These are phyloP conservation scores for Cladopsammia gracilis DNA, from an alignment of 64 coral and sea anemone genomes.

Conservation along the genomic window DNA sequence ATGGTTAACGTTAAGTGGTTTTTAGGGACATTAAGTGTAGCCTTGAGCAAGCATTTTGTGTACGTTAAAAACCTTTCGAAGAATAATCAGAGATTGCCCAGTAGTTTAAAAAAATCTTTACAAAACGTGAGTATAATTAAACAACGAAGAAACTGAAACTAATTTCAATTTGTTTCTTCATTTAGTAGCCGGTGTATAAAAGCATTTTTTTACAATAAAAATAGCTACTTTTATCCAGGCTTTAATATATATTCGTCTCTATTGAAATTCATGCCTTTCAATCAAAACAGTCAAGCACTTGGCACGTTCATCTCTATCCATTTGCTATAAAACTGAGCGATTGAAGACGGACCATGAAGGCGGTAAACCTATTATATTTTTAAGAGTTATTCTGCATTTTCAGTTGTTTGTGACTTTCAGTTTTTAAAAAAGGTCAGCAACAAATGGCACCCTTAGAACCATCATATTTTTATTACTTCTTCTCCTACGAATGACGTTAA, in stretches of 20 bases:
- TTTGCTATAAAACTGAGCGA: too few species aligned
- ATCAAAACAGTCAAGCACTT: too few species aligned
- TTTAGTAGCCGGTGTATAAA: too few species aligned
- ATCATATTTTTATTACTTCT: background rate
- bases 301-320: too few species aligned
- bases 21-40: conserved; percentile 1
- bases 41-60: background rate
- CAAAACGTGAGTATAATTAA: background rate
- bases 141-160: background rate
- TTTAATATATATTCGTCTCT: too few species aligned
- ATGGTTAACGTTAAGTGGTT: background rate
- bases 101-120: background rate
- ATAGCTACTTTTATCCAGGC: too few species aligned
- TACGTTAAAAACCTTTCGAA: conserved; percentile 16
- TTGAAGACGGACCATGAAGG: too few species aligned
- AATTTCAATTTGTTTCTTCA: too few species aligned
- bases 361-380: too few species aligned
- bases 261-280: too few species aligned
- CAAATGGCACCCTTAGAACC: background rate
- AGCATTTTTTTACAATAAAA: too few species aligned
- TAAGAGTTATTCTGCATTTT: too few species aligned
- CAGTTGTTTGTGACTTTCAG: background rate
- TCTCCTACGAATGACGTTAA: background rate
- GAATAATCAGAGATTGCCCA: background rate
- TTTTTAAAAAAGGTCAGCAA: background rate